Evolutionary conservation across 37 sponge, comb jelly and placozoan species (phyloP).

Genomic region (Ephydatia muelleri): DNA sequence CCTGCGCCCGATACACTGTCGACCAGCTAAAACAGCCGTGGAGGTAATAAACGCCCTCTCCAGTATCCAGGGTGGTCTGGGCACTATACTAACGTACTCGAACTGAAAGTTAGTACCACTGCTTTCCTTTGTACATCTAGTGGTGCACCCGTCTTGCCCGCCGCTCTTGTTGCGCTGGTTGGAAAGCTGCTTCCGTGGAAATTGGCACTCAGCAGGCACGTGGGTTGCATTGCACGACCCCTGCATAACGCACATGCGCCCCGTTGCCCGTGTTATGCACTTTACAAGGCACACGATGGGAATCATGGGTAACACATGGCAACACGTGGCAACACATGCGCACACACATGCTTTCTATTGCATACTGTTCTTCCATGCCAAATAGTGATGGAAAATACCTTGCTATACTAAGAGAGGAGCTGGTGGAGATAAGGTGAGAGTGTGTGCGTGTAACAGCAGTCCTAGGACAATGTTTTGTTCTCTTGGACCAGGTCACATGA

Average conservation of each 20-base stretch:
- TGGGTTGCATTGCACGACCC: background rate
- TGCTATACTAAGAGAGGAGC: conserved; percentile 61
- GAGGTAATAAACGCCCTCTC: background rate
- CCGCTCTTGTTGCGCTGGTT: background rate
- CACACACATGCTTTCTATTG: no score
- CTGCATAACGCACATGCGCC: background rate
- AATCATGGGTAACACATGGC: no score
- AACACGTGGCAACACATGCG: no score
- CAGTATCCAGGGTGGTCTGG: background rate
- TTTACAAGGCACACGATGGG: no score
- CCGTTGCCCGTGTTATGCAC: background rate
- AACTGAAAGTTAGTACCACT: background rate
- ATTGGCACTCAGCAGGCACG: conserved; percentile 43
- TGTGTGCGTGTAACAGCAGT: background rate
- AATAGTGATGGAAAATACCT: conserved; percentile 51
- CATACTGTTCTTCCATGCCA: background rate
- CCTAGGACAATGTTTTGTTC: background rate
- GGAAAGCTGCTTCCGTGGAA: conserved; percentile 42
- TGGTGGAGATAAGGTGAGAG: conserved; percentile 59
- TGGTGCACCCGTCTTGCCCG: background rate
- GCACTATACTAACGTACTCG: background rate
- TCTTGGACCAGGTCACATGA: conserved; percentile 8
- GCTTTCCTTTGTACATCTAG: background rate
- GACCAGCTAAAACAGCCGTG: background rate
- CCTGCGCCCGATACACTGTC: background rate